Evolutionary conservation across 1,140 invertebrate genomes (phyloP).

Genomic region (Drosophila equinoxialis): DNA sequence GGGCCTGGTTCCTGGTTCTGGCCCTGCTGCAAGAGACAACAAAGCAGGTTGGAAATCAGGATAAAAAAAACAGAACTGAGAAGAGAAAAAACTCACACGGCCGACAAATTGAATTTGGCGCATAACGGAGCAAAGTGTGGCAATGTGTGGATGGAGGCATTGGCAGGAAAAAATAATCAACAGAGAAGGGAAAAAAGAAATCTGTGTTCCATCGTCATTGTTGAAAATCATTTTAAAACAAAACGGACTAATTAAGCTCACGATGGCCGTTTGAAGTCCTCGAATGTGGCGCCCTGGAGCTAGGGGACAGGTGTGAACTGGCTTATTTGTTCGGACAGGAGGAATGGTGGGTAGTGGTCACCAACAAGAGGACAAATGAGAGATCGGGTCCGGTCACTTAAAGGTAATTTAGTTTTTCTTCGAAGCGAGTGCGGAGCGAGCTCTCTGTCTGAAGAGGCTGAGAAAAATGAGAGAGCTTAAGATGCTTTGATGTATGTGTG

Average conservation of each 20-base stretch:
- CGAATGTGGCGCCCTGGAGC: neutral
- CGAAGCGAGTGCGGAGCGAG: too few relatives aligned
- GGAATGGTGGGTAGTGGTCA: neutral
- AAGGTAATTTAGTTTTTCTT: neutral
- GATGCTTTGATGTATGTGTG: conserved; percentile 75
- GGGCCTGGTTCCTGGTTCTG: neutral
- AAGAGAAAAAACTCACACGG: conserved; percentile 27
- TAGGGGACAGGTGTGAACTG: conserved; percentile 40
- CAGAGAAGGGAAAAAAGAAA: conserved; percentile 31
- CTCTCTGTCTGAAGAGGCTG: neutral
- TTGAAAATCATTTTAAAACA: conserved; percentile 73
- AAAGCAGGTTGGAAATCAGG: conserved; percentile 20
- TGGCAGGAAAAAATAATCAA: conserved; percentile 12
- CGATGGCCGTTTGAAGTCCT: conserved; percentile 49
- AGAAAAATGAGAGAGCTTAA: conserved; percentile 48
- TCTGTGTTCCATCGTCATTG: conserved; percentile 57
- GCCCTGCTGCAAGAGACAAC: conserved; percentile 1
- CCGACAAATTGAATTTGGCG: conserved; percentile 75
- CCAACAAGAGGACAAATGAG: too few relatives aligned
- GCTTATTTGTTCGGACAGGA: conserved; percentile 36
- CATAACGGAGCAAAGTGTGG: conserved; percentile 23
- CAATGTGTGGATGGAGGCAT: neutral
- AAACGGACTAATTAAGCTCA: conserved; percentile 79
- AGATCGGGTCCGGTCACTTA: neutral
- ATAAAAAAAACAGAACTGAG: conserved; percentile 20